Conservation (phyloP, 2,113 vertebrate genomes). For the Carollia perspicillata region DNA sequence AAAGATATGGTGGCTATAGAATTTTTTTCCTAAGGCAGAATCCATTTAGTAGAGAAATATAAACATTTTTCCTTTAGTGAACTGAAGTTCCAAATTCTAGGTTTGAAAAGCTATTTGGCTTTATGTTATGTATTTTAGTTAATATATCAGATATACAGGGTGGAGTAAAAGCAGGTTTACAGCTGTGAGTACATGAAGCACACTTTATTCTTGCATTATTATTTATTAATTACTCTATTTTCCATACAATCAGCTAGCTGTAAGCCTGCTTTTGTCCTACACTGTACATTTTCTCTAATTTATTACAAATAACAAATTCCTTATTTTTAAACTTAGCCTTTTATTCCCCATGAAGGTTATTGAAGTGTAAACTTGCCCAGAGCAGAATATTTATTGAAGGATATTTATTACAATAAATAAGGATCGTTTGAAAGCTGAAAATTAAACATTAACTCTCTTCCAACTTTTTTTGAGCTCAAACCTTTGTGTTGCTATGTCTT, state of each 20-base stretch:
- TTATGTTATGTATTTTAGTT: background rate
- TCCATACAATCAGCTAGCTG: background rate
- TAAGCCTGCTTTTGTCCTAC: background rate
- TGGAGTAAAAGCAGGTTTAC: background rate
- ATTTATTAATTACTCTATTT: background rate
- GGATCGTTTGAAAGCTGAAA: conserved; percentile 37
- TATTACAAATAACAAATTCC: background rate
- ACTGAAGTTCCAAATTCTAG: conserved; percentile 37
- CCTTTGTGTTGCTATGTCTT: background rate
- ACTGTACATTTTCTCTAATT: background rate
- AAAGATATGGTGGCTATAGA: background rate
- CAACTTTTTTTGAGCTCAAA: background rate
- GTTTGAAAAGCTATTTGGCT: conserved; percentile 34
- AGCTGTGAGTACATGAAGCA: background rate
- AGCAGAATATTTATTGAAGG: conserved; percentile 52
- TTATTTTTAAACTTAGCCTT: conserved; percentile 38
- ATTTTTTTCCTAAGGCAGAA: background rate
- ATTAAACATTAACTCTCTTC: conserved; percentile 39
- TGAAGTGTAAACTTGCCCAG: conserved; percentile 11
- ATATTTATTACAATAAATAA: conserved; percentile 28
- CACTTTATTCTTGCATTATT: background rate
- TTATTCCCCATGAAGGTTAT: background rate
- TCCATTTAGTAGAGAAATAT: conserved; percentile 22
- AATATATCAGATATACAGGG: background rate
- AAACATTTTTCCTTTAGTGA: background rate